These are phyloP conservation scores for Mesitornis unicolor DNA, from an alignment of 2,113 vertebrate species.

Conservation along the genomic window DNA sequence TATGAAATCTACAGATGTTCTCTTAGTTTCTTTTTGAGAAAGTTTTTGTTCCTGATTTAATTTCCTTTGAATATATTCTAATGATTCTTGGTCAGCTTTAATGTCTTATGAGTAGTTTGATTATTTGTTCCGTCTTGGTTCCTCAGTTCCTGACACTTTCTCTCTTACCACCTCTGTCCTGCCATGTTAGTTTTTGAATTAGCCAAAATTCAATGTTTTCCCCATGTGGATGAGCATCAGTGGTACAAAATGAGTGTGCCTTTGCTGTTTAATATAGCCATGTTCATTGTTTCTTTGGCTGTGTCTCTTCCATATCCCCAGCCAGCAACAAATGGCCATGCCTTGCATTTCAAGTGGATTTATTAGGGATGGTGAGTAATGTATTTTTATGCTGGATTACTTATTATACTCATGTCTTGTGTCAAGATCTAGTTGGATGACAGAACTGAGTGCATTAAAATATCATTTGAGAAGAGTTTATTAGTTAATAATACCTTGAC, in stretches of 20 bases:
- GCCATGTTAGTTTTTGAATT: neutral
- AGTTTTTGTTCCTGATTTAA: neutral
- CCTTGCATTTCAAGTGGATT: neutral
- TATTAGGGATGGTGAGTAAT: neutral
- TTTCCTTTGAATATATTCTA: neutral
- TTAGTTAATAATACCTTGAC: slow-evolving; percentile 28
- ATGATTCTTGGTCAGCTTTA: neutral
- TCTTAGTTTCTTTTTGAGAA: neutral
- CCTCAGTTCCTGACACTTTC: neutral
- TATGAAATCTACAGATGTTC: neutral
- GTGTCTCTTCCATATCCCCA: neutral
- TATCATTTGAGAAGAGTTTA: neutral
- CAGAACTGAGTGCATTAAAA: neutral
- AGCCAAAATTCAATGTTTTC: neutral
- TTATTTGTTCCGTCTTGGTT: fast-evolving
- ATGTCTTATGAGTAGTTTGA: neutral
- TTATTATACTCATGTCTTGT: neutral
- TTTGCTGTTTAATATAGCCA: neutral
- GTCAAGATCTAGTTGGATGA: neutral
- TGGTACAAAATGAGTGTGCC: neutral
- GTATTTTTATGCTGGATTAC: neutral
- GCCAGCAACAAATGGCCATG: neutral
- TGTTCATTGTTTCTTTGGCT: fast-evolving
- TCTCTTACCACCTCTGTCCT: neutral
- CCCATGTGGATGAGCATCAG: neutral